These are phyloP conservation scores for Petrocephalus schoutedeni DNA, from an alignment of 2,797 vertebrate genomes.

Conservation along the genomic window DNA sequence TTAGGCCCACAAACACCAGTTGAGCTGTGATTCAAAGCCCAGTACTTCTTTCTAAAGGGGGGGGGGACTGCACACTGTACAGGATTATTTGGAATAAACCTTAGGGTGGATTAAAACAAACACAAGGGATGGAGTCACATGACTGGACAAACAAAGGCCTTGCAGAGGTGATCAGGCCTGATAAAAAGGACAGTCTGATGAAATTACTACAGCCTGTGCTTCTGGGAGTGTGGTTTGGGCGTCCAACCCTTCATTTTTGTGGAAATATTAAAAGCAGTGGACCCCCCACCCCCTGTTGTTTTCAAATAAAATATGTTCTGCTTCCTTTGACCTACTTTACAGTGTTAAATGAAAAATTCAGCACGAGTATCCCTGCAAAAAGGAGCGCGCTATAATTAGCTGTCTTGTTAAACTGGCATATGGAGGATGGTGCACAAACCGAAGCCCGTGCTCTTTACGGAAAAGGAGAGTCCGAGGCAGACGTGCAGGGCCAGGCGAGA, in stretches of 20 bases:
- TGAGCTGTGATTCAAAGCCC: background rate
- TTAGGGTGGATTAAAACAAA: background rate
- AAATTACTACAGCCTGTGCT: background rate
- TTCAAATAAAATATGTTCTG: background rate
- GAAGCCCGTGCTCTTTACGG: background rate
- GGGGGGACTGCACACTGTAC: background rate
- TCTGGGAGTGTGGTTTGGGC: background rate
- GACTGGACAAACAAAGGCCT: background rate
- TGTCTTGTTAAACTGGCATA: slow-evolving; percentile 17
- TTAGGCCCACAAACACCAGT: background rate
- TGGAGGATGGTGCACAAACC: background rate
- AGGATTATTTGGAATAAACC: background rate
- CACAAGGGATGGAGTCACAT: background rate
- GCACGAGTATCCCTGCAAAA: background rate
- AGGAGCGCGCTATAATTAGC: slow-evolving; percentile 12
- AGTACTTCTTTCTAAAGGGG: background rate
- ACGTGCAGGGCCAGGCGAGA: background rate
- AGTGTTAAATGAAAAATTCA: slow-evolving; percentile 24
- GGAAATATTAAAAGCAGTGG: background rate
- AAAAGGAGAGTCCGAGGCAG: background rate
- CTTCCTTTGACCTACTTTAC: slow-evolving; percentile 28
- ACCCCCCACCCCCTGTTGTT: background rate
- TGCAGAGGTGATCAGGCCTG: background rate
- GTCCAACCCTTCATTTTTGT: background rate
- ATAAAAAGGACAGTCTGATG: background rate